Base-by-base conservation (phyloP, 2,797 vertebrate species). In the Coluber constrictor region DNA sequence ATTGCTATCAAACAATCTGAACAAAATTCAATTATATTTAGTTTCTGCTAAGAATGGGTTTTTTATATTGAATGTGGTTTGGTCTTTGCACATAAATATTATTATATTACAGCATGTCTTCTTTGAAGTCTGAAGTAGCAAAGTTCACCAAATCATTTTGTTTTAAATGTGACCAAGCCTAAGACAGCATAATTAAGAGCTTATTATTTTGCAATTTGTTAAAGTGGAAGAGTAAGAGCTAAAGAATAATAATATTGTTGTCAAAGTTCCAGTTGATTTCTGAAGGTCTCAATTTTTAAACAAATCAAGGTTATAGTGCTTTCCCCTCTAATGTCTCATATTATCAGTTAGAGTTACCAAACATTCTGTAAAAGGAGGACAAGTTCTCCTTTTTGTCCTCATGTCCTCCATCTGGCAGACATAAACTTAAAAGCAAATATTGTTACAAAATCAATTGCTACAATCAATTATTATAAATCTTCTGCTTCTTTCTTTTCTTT, bases 281-380 rank as follows among this genome's bases (percentile, higher is more conserved):
- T 83, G 56, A 57, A 86, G 51, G 25, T 83, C 25, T 43, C 11
- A 16, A 51, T 29, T 15, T 79, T 79, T 43, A 79, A 79, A 79
- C 32, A 79, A 89, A 90, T 90, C 88, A 91, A 94, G 86, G 57
- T 90, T 89, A 54, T 79, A 91, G 43, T 0, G 94, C 90, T 55
- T 83, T 91, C 90, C 61, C 90, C 66, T 95, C 86, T 95, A 94
- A 95, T 93, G 87, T 87, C 90, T 93, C 86, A 89, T 92, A 79
- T 95, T 96, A 95, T 89, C 92, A 94, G 55, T 25, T 83, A 83
- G 20, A 23, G 10, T 83, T 83, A 83, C 37, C 74, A 83, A 83
- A 5, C 20, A 25, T 25, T 47, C 74, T 83, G 20, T 25, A 83
- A 83, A 83, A 83, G 9, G 9, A 83, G 20, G 9, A 47, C 37